Percentiles rank a stretch among this genome's conserved stretches.
These are phyloP conservation scores for Botia almorhae DNA, from an alignment of 2,797 vertebrate species.

Conservation along the genomic window DNA sequence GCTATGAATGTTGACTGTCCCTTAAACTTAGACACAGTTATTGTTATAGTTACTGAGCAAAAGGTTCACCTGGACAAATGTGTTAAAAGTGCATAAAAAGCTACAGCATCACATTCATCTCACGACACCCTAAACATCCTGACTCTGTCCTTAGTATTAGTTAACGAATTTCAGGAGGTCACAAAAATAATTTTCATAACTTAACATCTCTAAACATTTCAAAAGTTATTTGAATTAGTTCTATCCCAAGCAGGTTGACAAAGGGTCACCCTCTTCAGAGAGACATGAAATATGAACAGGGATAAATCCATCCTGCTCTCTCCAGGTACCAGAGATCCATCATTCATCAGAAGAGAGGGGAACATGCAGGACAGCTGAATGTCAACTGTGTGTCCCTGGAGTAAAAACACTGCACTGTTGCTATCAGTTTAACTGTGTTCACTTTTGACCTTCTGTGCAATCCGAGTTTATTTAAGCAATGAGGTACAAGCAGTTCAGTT, in stretches of 20 bases:
- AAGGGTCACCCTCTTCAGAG: slow-evolving; percentile 7
- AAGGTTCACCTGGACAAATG: too few species aligned
- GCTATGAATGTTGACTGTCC: not conserved
- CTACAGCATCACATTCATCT: not conserved
- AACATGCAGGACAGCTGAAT: slow-evolving; percentile 17
- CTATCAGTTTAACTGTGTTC: not conserved
- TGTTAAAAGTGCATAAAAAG: not conserved
- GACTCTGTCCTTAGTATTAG: too few species aligned
- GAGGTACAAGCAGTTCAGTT: not conserved
- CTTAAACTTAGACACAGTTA: too few species aligned
- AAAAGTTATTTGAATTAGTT: slow-evolving; percentile 31
- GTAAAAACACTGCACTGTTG: not conserved
- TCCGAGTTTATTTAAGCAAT: not conserved
- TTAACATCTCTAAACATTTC: not conserved
- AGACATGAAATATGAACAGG: slow-evolving; percentile 50
- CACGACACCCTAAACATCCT: not conserved
- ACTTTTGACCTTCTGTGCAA: not conserved
- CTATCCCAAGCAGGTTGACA: not conserved
- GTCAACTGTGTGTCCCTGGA: not conserved
- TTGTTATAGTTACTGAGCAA: too few species aligned
- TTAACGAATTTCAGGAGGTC: not conserved
- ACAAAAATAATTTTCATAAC: not conserved
- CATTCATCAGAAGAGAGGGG: slow-evolving; percentile 36
- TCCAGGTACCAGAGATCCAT: slow-evolving; percentile 40
- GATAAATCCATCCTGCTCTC: slow-evolving; percentile 32